Conservation (phyloP, 1,140 invertebrate species). For the Tetramorium parvispinum region DNA sequence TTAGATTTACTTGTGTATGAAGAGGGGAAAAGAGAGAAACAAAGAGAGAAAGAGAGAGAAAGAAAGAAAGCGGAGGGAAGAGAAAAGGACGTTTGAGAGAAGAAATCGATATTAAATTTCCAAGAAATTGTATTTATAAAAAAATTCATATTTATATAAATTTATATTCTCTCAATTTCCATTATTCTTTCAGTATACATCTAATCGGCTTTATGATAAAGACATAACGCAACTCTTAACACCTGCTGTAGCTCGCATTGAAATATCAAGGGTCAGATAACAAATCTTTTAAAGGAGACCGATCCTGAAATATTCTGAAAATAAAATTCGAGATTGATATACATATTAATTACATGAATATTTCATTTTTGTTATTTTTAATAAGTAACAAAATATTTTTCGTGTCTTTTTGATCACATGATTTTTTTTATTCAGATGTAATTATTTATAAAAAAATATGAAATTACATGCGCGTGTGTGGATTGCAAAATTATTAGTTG, state of each 20-base stretch:
- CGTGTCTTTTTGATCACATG: not conserved
- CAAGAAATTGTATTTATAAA: not conserved
- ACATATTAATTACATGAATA: not conserved
- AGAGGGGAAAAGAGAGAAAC: not conserved
- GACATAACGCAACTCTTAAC: not conserved
- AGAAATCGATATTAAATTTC: conserved; percentile 1
- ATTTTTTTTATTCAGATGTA: not conserved
- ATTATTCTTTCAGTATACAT: not conserved
- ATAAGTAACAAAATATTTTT: not conserved
- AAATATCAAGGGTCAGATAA: not conserved
- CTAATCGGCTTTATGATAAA: not conserved
- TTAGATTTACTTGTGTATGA: not conserved
- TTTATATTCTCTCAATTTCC: not conserved
- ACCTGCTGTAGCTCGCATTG: not conserved
- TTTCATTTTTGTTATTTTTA: not conserved
- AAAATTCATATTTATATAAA: conserved; percentile 2
- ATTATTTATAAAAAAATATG: not conserved
- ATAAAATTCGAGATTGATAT: not conserved
- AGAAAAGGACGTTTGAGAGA: not conserved
- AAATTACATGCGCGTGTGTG: not conserved
- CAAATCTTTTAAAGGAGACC: not conserved
- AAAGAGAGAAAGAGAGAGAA: not conserved
- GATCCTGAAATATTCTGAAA: not conserved
- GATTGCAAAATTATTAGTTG: not conserved
- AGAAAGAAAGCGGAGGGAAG: not conserved